These are phyloP conservation scores for Leptothorax acervorum DNA, from an alignment of 2,888 invertebrate genomes.

Conservation along the genomic window DNA sequence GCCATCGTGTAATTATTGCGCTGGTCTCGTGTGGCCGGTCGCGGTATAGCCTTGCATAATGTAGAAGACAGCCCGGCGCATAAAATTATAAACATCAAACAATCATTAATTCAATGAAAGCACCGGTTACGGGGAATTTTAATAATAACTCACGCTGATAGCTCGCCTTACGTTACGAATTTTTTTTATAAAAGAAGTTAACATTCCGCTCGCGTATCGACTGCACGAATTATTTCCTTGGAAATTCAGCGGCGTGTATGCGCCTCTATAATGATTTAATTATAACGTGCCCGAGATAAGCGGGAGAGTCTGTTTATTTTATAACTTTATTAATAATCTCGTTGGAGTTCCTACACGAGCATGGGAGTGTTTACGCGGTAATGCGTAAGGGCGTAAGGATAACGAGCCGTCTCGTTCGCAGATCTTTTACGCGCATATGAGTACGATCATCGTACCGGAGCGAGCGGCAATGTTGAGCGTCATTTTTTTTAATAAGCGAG, in stretches of 20 bases:
- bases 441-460: conserved; percentile 31
- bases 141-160: conserved; percentile 56
- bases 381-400: conserved; percentile 38
- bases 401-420: conserved; percentile 31
- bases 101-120: conserved; percentile 60
- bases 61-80: conserved; percentile 46
- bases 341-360: conserved; percentile 16
- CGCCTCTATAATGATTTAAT: conserved; percentile 54
- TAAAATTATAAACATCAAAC: conserved; percentile 60
- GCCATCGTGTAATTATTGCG: conserved; percentile 54
- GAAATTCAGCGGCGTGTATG: conserved; percentile 21
- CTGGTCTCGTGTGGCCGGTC: conserved; percentile 32
- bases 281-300: conserved; percentile 39
- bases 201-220: conserved; percentile 40
- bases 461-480: conserved; percentile 19
- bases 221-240: conserved; percentile 29
- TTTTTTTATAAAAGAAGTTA: conserved; percentile 47
- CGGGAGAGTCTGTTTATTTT: conserved; percentile 45
- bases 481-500: conserved; percentile 46
- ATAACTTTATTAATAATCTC: conserved; percentile 56
- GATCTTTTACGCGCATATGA: conserved; percentile 7
- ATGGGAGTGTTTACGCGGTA: neutral
- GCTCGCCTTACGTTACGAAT: conserved; percentile 31
- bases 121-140: conserved; percentile 41
- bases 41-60: conserved; percentile 33